Evolutionary conservation across 2,797 vertebrate species (phyloP).

Genomic region (Fistularia tabacaria): DNA sequence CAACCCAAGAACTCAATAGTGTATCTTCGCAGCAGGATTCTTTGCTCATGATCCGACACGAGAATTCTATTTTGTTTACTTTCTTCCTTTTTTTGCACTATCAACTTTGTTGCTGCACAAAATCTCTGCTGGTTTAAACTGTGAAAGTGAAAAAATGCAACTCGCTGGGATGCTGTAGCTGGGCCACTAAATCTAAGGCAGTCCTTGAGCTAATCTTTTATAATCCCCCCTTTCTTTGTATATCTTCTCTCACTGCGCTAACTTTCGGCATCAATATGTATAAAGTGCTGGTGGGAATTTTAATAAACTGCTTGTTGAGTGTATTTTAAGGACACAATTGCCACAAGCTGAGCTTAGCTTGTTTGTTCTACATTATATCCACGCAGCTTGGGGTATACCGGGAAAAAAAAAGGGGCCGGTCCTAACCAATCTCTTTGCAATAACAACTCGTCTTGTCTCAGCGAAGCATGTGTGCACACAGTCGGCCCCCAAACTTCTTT

Average conservation of each 20-base stretch:
- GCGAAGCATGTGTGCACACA: conserved; percentile 8
- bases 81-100: too few species aligned
- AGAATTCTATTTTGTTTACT: too few species aligned
- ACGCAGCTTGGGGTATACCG: conserved; percentile 24
- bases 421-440: not conserved
- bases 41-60: too few species aligned
- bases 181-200: conserved; percentile 34
- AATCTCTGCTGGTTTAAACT: not conserved
- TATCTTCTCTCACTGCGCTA: conserved; percentile 25
- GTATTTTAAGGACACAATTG: conserved; percentile 42
- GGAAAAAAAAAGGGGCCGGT: conserved; percentile 4
- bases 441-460: conserved; percentile 12
- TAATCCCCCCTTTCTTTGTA: conserved; percentile 37
- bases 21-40: too few species aligned
- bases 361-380: conserved; percentile 11
- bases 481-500: conserved; percentile 2
- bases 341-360: conserved; percentile 22
- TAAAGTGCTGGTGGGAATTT: conserved; percentile 29
- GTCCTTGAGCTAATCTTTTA: conserved; percentile 38
- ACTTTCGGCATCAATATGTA: conserved; percentile 23
- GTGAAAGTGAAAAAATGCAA: conserved; percentile 7
- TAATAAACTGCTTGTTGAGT: conserved; percentile 42
- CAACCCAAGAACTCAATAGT: too few species aligned
- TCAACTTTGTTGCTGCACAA: not conserved
- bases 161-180: not conserved